Conservation (phyloP, 2,888 invertebrate species). For the Agrochola litura region DNA sequence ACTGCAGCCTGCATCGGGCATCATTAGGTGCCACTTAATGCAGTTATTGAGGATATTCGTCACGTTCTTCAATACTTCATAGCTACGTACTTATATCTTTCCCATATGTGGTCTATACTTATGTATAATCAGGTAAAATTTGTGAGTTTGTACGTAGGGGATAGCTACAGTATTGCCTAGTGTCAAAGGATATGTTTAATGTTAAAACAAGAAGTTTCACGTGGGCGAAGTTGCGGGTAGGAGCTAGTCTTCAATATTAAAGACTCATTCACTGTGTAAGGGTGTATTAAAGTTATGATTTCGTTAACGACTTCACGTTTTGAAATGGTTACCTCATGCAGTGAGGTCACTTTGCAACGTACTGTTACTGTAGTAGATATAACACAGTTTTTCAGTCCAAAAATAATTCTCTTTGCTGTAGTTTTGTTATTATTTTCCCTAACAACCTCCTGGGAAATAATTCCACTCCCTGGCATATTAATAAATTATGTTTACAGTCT, state of each 20-base stretch:
- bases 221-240: neutral
- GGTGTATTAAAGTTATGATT: slow-evolving; percentile 4
- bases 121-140: neutral
- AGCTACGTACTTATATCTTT: neutral
- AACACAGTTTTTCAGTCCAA: neutral
- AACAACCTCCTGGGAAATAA: slow-evolving; percentile 3
- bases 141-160: too few relatives aligned
- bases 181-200: too few relatives aligned
- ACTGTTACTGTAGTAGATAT: neutral
- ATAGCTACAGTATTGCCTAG: too few relatives aligned
- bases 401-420: neutral
- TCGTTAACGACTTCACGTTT: slow-evolving; percentile 31
- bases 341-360: slow-evolving; percentile 49
- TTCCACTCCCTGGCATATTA: neutral
- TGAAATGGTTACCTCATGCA: slow-evolving; percentile 44
- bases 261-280: neutral
- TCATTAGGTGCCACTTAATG: slow-evolving; percentile 32
- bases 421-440: neutral
- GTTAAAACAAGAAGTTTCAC: neutral
- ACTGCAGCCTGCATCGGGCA: slow-evolving; percentile 24
- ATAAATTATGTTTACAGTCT: slow-evolving; percentile 28
- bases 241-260: slow-evolving; percentile 1
- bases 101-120: neutral
- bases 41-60: slow-evolving; percentile 2
- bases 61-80: neutral